Conservation (phyloP, 2,113 vertebrate species). For the Herpetotheres cachinnans region DNA sequence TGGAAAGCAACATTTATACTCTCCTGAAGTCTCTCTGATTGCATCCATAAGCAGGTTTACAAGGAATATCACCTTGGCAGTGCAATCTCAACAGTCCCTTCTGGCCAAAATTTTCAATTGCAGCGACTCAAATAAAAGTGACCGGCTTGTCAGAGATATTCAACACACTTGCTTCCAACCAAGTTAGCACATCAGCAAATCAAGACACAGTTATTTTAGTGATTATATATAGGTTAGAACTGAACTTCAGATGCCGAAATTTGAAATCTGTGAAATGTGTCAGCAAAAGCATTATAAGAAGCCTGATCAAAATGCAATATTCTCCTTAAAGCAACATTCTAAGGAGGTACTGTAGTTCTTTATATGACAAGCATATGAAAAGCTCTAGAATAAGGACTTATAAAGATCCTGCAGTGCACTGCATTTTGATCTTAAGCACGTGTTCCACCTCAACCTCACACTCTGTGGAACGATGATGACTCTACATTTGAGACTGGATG, state of each 20-base stretch:
- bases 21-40: background rate
- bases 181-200: background rate
- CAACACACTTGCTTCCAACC: background rate
- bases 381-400: background rate
- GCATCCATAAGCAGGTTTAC: background rate
- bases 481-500: background rate
- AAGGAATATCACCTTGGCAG: background rate
- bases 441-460: background rate
- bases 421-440: background rate
- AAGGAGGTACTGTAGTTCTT: background rate
- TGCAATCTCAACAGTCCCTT: background rate
- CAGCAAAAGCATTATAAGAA: background rate
- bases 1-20: background rate
- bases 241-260: background rate
- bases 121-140: background rate
- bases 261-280: background rate
- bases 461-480: background rate
- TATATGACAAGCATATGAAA: background rate
- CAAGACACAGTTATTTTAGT: background rate
- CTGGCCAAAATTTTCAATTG: background rate
- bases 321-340: background rate
- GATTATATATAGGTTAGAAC: background rate
- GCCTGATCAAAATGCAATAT: background rate
- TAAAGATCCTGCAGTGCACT: background rate
- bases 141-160: background rate